Conservation (phyloP, 2,113 vertebrate genomes). For the Gobio gobio region DNA sequence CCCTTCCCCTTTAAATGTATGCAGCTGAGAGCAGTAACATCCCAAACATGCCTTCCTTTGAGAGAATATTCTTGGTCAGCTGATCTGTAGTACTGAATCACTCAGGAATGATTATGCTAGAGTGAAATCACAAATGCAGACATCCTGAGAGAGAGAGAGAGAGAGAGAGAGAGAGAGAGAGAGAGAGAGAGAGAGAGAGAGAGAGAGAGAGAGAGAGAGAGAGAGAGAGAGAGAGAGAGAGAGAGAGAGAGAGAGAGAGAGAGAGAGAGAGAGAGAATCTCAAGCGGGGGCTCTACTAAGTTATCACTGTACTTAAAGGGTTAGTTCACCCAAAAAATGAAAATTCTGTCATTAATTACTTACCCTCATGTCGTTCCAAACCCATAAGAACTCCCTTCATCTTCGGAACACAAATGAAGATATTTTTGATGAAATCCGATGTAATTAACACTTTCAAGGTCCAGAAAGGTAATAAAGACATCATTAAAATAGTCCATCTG, state of each 20-base stretch:
- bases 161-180: neutral
- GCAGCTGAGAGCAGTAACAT: neutral
- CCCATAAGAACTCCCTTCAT: too few relatives aligned
- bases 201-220: neutral
- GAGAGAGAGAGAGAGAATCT: neutral
- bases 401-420: too few relatives aligned
- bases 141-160: neutral
- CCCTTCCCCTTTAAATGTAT: neutral
- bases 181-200: neutral
- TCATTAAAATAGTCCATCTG: too few relatives aligned
- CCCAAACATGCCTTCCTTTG: neutral
- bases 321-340: too few relatives aligned
- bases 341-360: too few relatives aligned
- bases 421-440: too few relatives aligned
- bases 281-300: too few relatives aligned
- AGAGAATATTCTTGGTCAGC: neutral
- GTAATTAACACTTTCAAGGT: too few relatives aligned
- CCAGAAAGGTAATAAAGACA: too few relatives aligned
- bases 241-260: neutral
- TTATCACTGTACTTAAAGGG: too few relatives aligned
- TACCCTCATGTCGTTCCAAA: too few relatives aligned
- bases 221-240: neutral
- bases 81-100: neutral
- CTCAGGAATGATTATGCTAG: constrained; percentile 13
- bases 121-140: neutral